Evolutionary conservation across 1,140 invertebrate genomes (phyloP).

Genomic region (Caerostris extrusa): DNA sequence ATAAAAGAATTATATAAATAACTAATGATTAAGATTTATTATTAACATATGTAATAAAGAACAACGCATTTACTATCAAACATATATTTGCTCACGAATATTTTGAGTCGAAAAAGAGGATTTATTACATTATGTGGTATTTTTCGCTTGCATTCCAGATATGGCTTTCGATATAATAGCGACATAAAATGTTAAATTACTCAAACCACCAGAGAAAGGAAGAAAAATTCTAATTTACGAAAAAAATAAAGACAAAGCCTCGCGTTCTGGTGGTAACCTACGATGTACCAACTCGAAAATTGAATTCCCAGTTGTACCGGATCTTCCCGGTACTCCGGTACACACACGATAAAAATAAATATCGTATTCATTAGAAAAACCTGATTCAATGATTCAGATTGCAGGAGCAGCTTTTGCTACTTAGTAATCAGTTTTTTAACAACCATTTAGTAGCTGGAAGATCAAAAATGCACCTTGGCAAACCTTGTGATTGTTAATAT

Average conservation of each 20-base stretch:
- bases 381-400: conserved; percentile 30
- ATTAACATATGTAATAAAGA: no score
- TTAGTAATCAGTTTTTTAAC: conserved; percentile 25
- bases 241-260: neutral
- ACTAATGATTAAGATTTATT: no score
- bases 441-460: conserved; percentile 32
- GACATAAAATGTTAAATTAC: neutral
- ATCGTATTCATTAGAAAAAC: conserved; percentile 29
- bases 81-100: no score
- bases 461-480: neutral
- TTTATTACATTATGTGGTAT: no score
- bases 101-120: no score
- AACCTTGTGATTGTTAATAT: conserved; percentile 13
- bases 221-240: neutral
- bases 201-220: neutral
- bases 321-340: neutral
- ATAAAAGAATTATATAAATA: no score
- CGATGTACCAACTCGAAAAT: neutral
- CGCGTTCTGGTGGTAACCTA: neutral
- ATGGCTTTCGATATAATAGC: no score
- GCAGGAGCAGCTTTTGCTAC: neutral
- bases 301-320: neutral
- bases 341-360: neutral
- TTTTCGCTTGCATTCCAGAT: no score
- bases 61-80: no score